Percentiles rank a stretch among this genome's conserved stretches.
Evolutionary conservation across 1,140 invertebrate species (phyloP).

Genomic region (Aphaenogaster ashmeadi): DNA sequence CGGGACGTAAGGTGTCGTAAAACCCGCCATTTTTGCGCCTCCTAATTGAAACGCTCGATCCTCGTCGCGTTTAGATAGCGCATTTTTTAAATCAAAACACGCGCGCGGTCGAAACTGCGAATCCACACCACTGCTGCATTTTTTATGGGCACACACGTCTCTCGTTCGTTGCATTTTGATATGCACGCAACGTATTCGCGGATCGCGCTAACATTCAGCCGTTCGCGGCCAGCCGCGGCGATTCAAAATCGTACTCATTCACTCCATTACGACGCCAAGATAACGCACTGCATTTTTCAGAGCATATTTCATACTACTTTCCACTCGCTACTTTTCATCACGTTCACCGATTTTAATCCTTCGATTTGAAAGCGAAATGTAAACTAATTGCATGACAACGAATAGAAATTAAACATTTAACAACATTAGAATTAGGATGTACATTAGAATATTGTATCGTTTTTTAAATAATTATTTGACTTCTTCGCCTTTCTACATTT

Average conservation of each 20-base stretch:
- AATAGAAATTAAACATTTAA: background rate
- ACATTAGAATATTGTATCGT: background rate
- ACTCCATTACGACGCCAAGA: background rate
- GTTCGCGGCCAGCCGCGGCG: slow-evolving; percentile 8
- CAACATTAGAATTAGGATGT: background rate
- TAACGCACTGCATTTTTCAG: background rate
- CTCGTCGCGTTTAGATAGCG: background rate
- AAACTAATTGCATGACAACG: background rate
- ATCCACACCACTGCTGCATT: background rate
- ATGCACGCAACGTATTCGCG: background rate
- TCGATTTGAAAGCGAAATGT: background rate
- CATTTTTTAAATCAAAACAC: slow-evolving; percentile 46
- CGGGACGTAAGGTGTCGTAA: background rate
- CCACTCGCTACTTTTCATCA: background rate
- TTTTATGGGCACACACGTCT: slow-evolving; percentile 30
- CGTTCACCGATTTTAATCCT: background rate
- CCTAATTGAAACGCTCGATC: slow-evolving; percentile 5
- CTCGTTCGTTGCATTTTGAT: background rate
- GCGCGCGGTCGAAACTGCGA: slow-evolving; percentile 3
- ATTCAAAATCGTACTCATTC: background rate
- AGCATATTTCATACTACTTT: background rate
- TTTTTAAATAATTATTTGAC: background rate
- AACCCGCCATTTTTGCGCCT: background rate
- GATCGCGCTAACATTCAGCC: slow-evolving; percentile 12
- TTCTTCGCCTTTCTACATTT: background rate